phyloP scores from a whole-genome alignment of 92 coral and sea anemone species.

The Paramuricea clavata region DNA sequence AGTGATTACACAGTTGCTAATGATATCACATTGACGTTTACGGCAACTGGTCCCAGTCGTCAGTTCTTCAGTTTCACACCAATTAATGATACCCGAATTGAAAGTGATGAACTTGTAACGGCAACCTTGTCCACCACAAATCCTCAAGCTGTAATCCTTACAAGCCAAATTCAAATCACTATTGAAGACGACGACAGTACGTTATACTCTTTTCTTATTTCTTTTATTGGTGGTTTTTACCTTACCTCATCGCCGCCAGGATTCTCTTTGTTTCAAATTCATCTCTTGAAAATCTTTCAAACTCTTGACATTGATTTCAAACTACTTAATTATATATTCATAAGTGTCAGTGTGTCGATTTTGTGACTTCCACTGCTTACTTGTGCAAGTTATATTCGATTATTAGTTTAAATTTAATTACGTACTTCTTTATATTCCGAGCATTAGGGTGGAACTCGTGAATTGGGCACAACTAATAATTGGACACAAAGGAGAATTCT shows the following conservation, averaged over 20 bases:
- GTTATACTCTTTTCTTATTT: not conserved
- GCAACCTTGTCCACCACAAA: not conserved
- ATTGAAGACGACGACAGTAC: slow-evolving; percentile 34
- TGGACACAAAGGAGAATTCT: too few species aligned
- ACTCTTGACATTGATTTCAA: too few species aligned
- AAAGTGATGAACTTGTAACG: not conserved
- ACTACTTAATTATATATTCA: too few species aligned
- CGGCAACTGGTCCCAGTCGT: slow-evolving; percentile 7
- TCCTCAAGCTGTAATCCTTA: slow-evolving; percentile 14
- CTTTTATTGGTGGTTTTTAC: not conserved
- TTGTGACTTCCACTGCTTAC: not conserved
- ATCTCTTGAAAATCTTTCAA: too few species aligned
- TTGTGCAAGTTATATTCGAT: not conserved
- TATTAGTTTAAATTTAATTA: too few species aligned
- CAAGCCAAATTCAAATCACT: not conserved
- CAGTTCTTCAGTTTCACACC: slow-evolving; percentile 27
- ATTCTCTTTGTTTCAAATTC: too few species aligned
- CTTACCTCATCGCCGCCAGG: too few species aligned
- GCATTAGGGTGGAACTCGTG: too few species aligned
- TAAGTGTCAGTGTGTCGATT: not conserved
- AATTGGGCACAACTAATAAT: too few species aligned
- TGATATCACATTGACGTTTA: slow-evolving; percentile 26
- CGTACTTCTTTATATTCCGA: not conserved
- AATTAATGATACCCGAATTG: slow-evolving; percentile 9
- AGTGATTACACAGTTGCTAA: slow-evolving; percentile 28